phyloP scores from a whole-genome alignment of 2,113 vertebrate species.

The Cyanocitta stelleri region DNA sequence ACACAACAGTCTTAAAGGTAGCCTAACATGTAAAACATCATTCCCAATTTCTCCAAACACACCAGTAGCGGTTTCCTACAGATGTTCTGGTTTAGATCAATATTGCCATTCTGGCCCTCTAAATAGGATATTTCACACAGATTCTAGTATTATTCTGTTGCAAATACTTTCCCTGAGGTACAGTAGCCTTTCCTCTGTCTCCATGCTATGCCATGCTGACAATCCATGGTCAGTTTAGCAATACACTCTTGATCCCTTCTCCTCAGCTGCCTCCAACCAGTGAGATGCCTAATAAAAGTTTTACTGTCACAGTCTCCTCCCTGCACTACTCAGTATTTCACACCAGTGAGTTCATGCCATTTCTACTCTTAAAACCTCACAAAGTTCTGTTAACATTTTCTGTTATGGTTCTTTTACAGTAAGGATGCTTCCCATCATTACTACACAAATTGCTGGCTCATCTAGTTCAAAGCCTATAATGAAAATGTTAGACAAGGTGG shows the following conservation, averaged over 20 bases:
- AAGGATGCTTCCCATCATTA: not conserved
- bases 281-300: not conserved
- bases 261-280: not conserved
- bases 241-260: not conserved
- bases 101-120: not conserved
- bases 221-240: not conserved
- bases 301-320: not conserved
- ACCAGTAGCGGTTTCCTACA: not conserved
- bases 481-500: not conserved
- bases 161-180: not conserved
- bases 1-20: not conserved
- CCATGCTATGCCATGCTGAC: not conserved
- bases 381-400: not conserved
- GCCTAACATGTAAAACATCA: not conserved
- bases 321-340: not conserved
- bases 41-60: not conserved
- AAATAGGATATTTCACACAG: not conserved
- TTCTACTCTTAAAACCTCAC: not conserved
- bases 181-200: not conserved
- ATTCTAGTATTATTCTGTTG: not conserved
- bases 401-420: not conserved
- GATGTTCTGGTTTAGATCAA: not conserved
- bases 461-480: not conserved
- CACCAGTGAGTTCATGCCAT: not conserved
- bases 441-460: not conserved